These are phyloP conservation scores for Amyelois transitella DNA, from an alignment of 1,140 invertebrate genomes.

Conservation along the genomic window DNA sequence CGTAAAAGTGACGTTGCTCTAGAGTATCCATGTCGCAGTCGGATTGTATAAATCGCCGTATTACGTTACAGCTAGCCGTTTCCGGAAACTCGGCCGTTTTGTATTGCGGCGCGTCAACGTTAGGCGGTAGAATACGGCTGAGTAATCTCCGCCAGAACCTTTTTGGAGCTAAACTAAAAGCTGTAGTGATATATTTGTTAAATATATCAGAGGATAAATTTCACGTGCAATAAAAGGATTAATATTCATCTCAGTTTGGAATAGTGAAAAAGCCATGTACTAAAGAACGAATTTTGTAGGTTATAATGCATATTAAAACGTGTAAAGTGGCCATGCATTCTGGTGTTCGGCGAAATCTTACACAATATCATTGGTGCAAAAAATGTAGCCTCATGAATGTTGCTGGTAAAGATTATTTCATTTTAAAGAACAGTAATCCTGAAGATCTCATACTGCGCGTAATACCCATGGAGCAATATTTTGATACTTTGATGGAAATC, in stretches of 20 bases:
- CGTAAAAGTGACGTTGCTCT: too few relatives aligned
- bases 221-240: slow-evolving; percentile 1
- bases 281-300: background rate
- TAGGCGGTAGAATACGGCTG: too few relatives aligned
- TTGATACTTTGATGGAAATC: slow-evolving; percentile 2
- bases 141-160: too few relatives aligned
- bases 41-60: too few relatives aligned
- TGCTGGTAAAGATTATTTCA: background rate
- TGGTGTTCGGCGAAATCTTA: slow-evolving; percentile 3
- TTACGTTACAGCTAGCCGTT: too few relatives aligned
- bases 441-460: background rate
- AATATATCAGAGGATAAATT: background rate
- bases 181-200: too few relatives aligned
- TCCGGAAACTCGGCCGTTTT: too few relatives aligned
- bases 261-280: background rate
- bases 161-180: too few relatives aligned
- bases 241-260: background rate
- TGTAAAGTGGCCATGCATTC: background rate
- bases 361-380: slow-evolving; percentile 1
- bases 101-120: too few relatives aligned
- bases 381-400: background rate
- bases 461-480: slow-evolving; percentile 2
- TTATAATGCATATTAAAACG: background rate
- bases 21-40: too few relatives aligned
- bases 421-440: background rate